phyloP scores from a whole-genome alignment of 2,113 vertebrate species.

The Trichechus manatus region DNA sequence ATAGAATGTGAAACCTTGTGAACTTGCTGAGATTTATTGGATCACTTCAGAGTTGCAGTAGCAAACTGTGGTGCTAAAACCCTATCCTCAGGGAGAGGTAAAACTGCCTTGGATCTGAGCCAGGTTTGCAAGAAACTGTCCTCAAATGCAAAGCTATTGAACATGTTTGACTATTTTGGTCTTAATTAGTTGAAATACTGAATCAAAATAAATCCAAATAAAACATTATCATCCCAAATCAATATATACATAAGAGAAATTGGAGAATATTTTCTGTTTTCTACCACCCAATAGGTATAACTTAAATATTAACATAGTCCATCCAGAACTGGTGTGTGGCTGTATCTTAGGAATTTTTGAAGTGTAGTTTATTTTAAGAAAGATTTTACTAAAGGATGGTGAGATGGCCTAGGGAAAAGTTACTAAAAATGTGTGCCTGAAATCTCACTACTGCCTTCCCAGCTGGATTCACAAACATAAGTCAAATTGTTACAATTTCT shows the following conservation, averaged over 20 bases:
- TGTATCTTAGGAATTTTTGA: not conserved
- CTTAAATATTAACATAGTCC: not conserved
- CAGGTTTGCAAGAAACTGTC: constrained; percentile 54
- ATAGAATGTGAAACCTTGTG: constrained; percentile 60
- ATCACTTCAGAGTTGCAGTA: constrained; percentile 25
- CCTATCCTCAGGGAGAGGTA: not conserved
- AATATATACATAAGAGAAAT: not conserved
- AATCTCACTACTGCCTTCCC: not conserved
- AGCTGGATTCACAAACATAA: not conserved
- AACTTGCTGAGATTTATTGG: constrained; percentile 64
- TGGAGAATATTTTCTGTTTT: not conserved
- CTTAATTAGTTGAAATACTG: constrained; percentile 25
- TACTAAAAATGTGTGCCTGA: not conserved
- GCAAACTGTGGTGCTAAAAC: constrained; percentile 24
- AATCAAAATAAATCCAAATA: constrained; percentile 55
- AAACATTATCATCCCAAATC: not conserved
- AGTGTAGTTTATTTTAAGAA: not conserved
- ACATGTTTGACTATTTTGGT: constrained; percentile 20
- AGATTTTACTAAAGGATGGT: not conserved
- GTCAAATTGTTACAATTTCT: not conserved
- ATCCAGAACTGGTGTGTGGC: not conserved
- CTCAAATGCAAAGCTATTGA: constrained; percentile 20
- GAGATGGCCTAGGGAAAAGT: not conserved
- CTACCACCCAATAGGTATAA: not conserved
- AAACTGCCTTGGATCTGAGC: constrained; percentile 15